A percentile compares a stretch with the other conserved stretches of the same genome.
These are phyloP conservation scores for Drosophila funebris DNA, from an alignment of 1,140 invertebrate species.

Conservation along the genomic window DNA sequence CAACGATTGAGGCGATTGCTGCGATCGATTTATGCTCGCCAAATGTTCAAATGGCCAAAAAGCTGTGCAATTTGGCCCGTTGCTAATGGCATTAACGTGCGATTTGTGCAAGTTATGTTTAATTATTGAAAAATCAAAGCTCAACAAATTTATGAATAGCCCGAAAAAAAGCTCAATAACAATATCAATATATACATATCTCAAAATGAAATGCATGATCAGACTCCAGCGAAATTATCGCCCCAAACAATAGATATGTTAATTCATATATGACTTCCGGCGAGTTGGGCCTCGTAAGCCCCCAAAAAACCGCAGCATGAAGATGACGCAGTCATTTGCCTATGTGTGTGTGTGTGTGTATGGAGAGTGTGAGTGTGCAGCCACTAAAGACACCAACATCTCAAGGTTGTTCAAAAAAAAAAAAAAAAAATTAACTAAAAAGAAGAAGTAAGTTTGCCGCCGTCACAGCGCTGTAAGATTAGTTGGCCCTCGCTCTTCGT, in stretches of 20 bases:
- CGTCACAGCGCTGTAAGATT: constrained; percentile 10
- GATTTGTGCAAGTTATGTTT: constrained; percentile 56
- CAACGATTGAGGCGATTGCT: constrained; percentile 26
- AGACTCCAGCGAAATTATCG: constrained; percentile 46
- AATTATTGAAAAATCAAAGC: constrained; percentile 48
- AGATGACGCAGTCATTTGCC: constrained; percentile 59
- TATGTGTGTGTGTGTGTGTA: constrained; percentile 5
- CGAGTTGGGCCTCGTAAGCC: constrained; percentile 26
- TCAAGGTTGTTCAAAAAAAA: constrained; percentile 62
- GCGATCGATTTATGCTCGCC: constrained; percentile 24
- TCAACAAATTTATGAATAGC: constrained; percentile 1
- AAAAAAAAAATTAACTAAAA: not conserved
- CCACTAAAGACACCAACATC: constrained; percentile 47
- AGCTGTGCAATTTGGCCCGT: constrained; percentile 56
- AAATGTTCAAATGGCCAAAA: constrained; percentile 26
- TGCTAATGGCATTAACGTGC: constrained; percentile 61
- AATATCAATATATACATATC: constrained; percentile 7
- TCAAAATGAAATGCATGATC: constrained; percentile 14
- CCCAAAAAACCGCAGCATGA: not conserved
- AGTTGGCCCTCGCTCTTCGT: constrained; percentile 35
- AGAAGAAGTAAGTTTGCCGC: constrained; percentile 1
- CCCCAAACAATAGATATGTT: constrained; percentile 42
- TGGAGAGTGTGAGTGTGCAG: constrained; percentile 48
- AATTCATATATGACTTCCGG: constrained; percentile 63
- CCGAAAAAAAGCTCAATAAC: constrained; percentile 7